phyloP scores from a whole-genome alignment of 1,140 invertebrate genomes.

The Latrodectus geometricus region DNA sequence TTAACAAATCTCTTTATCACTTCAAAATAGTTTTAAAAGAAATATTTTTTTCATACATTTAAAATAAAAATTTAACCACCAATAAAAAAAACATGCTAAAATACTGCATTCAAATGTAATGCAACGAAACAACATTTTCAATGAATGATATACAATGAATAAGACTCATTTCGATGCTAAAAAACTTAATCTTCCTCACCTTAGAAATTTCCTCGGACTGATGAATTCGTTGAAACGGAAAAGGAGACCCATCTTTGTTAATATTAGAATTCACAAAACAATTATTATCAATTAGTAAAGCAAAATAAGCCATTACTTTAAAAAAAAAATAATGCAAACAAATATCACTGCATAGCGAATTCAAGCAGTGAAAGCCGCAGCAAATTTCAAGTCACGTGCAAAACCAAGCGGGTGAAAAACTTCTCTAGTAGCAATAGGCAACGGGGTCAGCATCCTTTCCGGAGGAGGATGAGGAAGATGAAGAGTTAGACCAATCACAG shows the following conservation, averaged over 20 bases:
- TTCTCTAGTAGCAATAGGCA: background rate
- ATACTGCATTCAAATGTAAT: no score
- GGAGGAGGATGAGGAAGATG: constrained; percentile 17
- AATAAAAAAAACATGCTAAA: no score
- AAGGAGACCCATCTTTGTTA: constrained; percentile 37
- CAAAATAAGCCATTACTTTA: background rate
- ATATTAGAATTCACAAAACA: background rate
- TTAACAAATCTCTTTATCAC: no score
- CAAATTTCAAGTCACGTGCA: background rate
- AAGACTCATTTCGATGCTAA: no score
- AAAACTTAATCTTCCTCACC: constrained; percentile 6
- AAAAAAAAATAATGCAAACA: background rate
- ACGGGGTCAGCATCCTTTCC: constrained; percentile 56
- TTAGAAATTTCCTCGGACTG: constrained; percentile 18
- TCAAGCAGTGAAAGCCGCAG: background rate
- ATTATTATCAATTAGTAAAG: background rate
- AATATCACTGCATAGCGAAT: background rate
- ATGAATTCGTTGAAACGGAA: constrained; percentile 40
- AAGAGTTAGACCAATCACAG: constrained; percentile 52
- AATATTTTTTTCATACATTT: no score
- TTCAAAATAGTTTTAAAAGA: no score
- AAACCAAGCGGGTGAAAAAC: background rate
- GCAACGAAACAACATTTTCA: no score
- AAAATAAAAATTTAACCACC: no score
- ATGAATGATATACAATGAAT: no score